Percentiles rank a stretch among this genome's conserved stretches.
phyloP scores from a whole-genome alignment of 2,797 vertebrate species.

The Psittacula echo region DNA sequence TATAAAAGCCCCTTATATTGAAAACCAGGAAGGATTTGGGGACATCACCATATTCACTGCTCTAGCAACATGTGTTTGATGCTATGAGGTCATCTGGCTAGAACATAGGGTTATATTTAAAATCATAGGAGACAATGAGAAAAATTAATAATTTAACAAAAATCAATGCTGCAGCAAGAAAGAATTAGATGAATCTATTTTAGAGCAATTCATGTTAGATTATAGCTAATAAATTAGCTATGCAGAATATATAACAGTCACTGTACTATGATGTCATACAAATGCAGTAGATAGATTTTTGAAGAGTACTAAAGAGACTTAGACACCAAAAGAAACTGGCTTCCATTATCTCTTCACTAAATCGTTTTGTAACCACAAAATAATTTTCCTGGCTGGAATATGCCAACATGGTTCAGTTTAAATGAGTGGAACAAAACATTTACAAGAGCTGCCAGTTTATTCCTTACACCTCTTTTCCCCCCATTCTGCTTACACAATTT shows the following conservation, averaged over 20 bases:
- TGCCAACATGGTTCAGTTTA: neutral
- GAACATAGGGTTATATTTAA: neutral
- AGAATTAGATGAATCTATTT: neutral
- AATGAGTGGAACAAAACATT: constrained; percentile 17
- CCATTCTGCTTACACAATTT: neutral
- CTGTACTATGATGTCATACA: neutral
- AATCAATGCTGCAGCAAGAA: neutral
- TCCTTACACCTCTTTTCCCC: neutral
- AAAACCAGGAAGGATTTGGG: neutral
- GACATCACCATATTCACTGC: neutral
- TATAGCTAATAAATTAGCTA: neutral
- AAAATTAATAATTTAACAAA: neutral
- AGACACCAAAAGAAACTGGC: neutral
- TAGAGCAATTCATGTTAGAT: neutral
- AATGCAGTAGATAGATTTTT: neutral
- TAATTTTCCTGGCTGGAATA: neutral
- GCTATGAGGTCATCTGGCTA: neutral
- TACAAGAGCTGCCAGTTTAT: neutral
- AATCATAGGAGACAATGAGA: neutral
- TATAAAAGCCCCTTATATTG: neutral
- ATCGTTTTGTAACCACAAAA: neutral
- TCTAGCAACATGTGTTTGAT: neutral
- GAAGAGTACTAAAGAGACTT: neutral
- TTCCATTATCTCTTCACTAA: neutral
- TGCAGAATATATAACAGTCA: neutral